A percentile compares a stretch with the other conserved stretches of the same genome.
Evolutionary conservation across 2,113 vertebrate genomes (phyloP).

Genomic region (Semnornis frantzii): DNA sequence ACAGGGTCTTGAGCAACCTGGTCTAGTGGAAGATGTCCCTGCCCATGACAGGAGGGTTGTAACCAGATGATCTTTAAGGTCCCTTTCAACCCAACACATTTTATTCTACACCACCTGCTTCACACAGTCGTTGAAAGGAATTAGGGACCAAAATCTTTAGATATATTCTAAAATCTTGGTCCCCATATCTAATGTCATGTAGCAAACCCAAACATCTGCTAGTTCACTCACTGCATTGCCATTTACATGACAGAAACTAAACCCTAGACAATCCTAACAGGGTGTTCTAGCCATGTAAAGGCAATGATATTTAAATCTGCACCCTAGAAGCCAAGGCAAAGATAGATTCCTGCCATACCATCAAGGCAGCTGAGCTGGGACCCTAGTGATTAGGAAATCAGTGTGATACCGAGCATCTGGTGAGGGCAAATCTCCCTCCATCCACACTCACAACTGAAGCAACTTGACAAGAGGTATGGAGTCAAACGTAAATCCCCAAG

Average conservation of each 20-base stretch:
- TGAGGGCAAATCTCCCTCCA: neutral
- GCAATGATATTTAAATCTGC: neutral
- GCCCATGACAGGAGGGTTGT: no score
- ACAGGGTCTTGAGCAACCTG: no score
- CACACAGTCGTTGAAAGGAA: neutral
- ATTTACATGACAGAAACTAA: neutral
- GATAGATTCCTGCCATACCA: neutral
- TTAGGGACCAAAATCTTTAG: neutral
- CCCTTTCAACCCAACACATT: no score
- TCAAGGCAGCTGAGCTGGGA: neutral
- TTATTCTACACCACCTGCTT: neutral
- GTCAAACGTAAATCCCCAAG: neutral
- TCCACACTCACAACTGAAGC: neutral
- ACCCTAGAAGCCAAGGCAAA: neutral
- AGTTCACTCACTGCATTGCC: neutral
- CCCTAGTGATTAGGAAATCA: neutral
- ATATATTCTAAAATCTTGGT: neutral
- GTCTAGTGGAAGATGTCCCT: no score
- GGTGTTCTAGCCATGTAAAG: neutral
- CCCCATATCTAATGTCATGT: neutral
- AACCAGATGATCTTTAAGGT: no score
- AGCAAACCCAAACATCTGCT: neutral
- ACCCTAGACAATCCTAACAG: neutral
- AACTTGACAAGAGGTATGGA: accelerated
- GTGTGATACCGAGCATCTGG: no score